Evolutionary conservation across 2,113 vertebrate genomes (phyloP).

Genomic region (Xiphias gladius): DNA sequence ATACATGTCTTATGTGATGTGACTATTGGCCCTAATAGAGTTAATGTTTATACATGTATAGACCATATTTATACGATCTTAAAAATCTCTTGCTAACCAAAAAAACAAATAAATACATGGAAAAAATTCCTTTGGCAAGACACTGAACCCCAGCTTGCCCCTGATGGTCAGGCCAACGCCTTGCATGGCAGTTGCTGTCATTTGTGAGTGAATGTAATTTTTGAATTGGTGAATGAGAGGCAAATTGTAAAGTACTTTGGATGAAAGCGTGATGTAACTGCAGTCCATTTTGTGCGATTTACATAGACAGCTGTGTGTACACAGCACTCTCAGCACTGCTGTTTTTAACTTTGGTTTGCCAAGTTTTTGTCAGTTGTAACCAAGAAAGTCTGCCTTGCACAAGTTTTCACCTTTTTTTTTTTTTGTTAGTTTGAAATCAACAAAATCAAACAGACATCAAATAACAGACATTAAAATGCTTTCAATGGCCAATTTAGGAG

Average conservation of each 20-base stretch:
- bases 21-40: too few species aligned
- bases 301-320: constrained; percentile 11
- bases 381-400: too few species aligned
- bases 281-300: neutral
- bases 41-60: neutral
- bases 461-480: neutral
- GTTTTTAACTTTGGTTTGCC: neutral
- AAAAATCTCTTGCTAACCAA: neutral
- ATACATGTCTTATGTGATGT: neutral
- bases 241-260: neutral
- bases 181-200: neutral
- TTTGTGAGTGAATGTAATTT: neutral
- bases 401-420: neutral
- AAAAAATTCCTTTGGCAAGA: neutral
- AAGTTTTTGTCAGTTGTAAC: neutral
- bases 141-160: neutral
- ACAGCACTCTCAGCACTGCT: neutral
- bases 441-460: neutral
- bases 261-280: neutral
- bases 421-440: neutral
- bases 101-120: too few species aligned
- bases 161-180: neutral
- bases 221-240: neutral
- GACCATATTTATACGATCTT: neutral
- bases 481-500: neutral